A percentile compares a stretch with the other conserved stretches of the same genome.
Evolutionary conservation across 1,140 invertebrate genomes (phyloP).

Genomic region (Gyrodactylus bullatarudis): DNA sequence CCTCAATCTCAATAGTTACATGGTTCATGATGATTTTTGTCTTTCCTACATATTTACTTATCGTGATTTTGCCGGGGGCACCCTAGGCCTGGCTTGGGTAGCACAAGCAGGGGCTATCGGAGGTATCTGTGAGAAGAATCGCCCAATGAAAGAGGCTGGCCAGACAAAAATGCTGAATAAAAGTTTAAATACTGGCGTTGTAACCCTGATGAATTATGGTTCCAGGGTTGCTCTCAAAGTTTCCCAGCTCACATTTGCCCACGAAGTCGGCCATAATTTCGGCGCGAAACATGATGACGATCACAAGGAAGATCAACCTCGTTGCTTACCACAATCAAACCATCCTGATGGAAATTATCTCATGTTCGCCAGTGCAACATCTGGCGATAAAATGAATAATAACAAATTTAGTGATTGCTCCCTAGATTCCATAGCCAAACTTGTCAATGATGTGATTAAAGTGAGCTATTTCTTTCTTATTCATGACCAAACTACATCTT

Average conservation of each 20-base stretch:
- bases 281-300: constrained; percentile 30
- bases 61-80: constrained; percentile 75
- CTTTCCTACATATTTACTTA: constrained; percentile 94
- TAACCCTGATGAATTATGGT: constrained; percentile 95
- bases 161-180: constrained; percentile 1
- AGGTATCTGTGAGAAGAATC: constrained; percentile 80
- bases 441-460: constrained; percentile 35
- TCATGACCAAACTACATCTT: constrained; percentile 6
- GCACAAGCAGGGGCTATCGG: constrained; percentile 50
- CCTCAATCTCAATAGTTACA: constrained; percentile 73
- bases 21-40: constrained; percentile 86
- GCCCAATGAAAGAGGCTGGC: constrained; percentile 29
- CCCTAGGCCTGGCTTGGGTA: constrained; percentile 84
- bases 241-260: constrained; percentile 76
- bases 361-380: constrained; percentile 21
- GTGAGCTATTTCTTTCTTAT: constrained; percentile 23
- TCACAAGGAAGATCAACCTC: not conserved
- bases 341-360: constrained; percentile 68
- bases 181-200: constrained; percentile 87
- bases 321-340: constrained; percentile 23
- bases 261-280: constrained; percentile 97
- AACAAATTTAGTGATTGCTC: constrained; percentile 25
- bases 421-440: constrained; percentile 50
- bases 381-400: constrained; percentile 17
- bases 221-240: constrained; percentile 39